Evolutionary conservation across 2,797 vertebrate genomes (phyloP).

Genomic region (Eulemur coronatus): DNA sequence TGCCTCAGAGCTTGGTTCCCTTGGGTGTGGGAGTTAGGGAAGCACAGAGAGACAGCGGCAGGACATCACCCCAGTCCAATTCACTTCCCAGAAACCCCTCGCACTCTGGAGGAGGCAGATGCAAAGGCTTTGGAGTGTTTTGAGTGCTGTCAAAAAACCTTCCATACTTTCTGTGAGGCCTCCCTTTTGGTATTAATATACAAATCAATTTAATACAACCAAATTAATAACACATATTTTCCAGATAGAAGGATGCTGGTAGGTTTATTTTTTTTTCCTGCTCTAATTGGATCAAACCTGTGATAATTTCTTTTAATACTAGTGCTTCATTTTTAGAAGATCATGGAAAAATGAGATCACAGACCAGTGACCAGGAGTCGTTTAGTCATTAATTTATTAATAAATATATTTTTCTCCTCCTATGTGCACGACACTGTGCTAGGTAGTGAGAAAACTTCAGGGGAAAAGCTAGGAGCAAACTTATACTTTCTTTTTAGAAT

Average conservation of each 20-base stretch:
- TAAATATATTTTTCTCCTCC: not conserved
- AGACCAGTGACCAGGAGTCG: not conserved
- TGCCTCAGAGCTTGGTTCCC: not conserved
- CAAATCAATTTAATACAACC: not conserved
- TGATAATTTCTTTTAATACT: not conserved
- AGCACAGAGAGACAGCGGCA: not conserved
- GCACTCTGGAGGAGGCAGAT: not conserved
- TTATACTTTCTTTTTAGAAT: not conserved
- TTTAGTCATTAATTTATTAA: not conserved
- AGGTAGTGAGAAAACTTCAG: not conserved
- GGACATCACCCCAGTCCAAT: not conserved
- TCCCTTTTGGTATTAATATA: not conserved
- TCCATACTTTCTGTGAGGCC: not conserved
- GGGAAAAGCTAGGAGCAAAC: not conserved
- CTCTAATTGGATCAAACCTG: not conserved
- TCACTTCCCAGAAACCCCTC: not conserved
- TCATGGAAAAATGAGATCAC: not conserved
- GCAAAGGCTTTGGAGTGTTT: not conserved
- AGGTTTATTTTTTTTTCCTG: not conserved
- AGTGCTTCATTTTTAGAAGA: not conserved
- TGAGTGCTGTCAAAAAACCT: not conserved
- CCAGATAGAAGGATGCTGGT: not conserved
- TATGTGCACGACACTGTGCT: not conserved
- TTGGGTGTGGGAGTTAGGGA: not conserved
- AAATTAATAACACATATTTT: not conserved